Base-by-base conservation (phyloP, 2,888 invertebrate species). In the Homarus gammarus region DNA sequence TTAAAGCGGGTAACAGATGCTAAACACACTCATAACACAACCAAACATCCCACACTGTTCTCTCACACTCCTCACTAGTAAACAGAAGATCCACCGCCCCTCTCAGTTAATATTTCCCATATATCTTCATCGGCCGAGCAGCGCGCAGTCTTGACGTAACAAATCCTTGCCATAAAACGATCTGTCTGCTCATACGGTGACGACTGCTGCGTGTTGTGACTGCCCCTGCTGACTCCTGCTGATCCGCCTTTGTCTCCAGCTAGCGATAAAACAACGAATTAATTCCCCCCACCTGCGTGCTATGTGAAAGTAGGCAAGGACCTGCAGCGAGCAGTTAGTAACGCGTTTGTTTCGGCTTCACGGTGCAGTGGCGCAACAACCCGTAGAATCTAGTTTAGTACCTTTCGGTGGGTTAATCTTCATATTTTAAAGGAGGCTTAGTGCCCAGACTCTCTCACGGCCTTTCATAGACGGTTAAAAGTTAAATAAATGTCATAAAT, bases 171-270 rank as follows among this genome's bases (percentile, higher is more conserved):
- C 40, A n/a, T 75, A 70, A 72, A 56, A 40, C 84, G 51, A 51
- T 73, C 56, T 84, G 84, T 84, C 84, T 75, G 77, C 84, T 61
- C 56, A 31, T 61, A 40, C 75, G 84, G 51, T 72, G 75, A 51
- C 36, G 56, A 51, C 84, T 72, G 84, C 84, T 73, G 84, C 75
- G 84, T 84, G 84, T 84, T 84, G 84, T 84, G 84, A 84, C 84
- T 84, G 84, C 77, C 33, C 84, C 84, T 49, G 84, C 84, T 84
- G 84, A n/a, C 73, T 38, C 84, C 73, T 70, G 82, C 82, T 82
- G 70, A 8, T 18, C 70, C 49, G 82, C 84, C 84, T 75, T 56
- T 84, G 84, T 84, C 84, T 84, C 84, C 75, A 40, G 75, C 84
- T 56, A 40, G 38, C 84, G 84, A 75, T 84, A 56, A 84, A 84